Evolutionary conservation across 2,797 vertebrate genomes (phyloP).

Genomic region (Ibycter americanus): DNA sequence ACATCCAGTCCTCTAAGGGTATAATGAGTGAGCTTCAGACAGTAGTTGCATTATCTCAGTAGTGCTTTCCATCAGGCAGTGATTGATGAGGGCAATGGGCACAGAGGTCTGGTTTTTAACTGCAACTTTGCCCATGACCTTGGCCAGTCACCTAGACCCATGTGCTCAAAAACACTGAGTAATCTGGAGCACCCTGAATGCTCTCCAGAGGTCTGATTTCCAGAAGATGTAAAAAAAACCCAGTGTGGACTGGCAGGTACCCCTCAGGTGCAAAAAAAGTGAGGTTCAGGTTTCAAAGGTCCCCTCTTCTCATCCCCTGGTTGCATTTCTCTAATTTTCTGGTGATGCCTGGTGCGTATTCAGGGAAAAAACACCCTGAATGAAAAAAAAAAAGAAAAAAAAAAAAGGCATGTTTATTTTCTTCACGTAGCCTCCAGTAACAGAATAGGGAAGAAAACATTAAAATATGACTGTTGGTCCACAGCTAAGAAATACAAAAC

Average conservation of each 20-base stretch:
- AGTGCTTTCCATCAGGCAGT: neutral
- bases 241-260: neutral
- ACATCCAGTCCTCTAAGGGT: neutral
- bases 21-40: neutral
- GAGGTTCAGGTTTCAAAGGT: neutral
- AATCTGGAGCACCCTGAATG: rapidly evolving
- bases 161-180: rapidly evolving
- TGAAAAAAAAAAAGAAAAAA: neutral
- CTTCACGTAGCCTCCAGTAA: neutral
- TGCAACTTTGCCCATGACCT: neutral
- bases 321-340: neutral
- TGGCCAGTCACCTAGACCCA: neutral
- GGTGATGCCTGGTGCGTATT: neutral
- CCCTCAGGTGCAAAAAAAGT: neutral
- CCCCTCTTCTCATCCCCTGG: neutral
- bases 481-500: neutral
- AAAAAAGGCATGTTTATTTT: neutral
- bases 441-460: neutral
- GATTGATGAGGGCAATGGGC: neutral
- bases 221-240: neutral
- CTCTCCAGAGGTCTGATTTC: neutral
- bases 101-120: neutral
- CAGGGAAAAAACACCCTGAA: neutral
- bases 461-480: neutral
- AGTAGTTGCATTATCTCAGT: neutral